Evolutionary conservation across 2,797 vertebrate species (phyloP), one percentile per base, ranked within the genome.

Genomic region (Lepilemur ruficaudatus): DNA sequence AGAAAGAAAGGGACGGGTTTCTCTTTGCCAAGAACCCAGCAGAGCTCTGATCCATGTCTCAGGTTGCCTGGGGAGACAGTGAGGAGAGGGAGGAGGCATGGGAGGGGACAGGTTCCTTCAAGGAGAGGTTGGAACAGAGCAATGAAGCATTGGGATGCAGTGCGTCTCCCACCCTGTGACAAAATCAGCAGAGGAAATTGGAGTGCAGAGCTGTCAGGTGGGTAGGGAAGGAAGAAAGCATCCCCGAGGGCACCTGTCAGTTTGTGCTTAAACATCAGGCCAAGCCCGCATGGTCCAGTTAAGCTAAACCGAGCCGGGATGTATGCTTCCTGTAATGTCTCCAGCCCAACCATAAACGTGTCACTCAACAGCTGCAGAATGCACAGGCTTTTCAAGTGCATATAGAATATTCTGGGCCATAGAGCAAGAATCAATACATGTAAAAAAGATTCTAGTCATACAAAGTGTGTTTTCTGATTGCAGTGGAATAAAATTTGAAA

Each of bases 221-320:
- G n/a, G 50, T 32, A n/a, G n/a, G 20, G 30, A 5, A 35, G 65
- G 5, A 50, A 69, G 76, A 30, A 73, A 61, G 69, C 3, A 10
- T 43, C 52, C 0, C 0, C 0, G 61, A 69, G 67, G 22, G 20
- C 30, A 0, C 22, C 48, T 48, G 82, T 57, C 32, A 28, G 63
- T n/a, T 32, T 57, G 69, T 32, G n/a, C 50, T 78, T 41, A n/a
- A 57, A 41, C 20, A 43, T n/a, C 46, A 28, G 50, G 30, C 61
- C 43, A 20, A 30, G 18, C 25, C 79, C 48, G 65, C 8, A 0
- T 0, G 23, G 57, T 15, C 14, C 63, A 28, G 67, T 43, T 10
- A 14, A 11, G 8, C 20, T 14, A 48, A 81, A 61, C 72, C 35
- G 13, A 82, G 17, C 65, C 48, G 9, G 57, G 52, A 23, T 1